phyloP scores from a whole-genome alignment of 2,888 invertebrate species.

The Scaptomyza reducta region DNA sequence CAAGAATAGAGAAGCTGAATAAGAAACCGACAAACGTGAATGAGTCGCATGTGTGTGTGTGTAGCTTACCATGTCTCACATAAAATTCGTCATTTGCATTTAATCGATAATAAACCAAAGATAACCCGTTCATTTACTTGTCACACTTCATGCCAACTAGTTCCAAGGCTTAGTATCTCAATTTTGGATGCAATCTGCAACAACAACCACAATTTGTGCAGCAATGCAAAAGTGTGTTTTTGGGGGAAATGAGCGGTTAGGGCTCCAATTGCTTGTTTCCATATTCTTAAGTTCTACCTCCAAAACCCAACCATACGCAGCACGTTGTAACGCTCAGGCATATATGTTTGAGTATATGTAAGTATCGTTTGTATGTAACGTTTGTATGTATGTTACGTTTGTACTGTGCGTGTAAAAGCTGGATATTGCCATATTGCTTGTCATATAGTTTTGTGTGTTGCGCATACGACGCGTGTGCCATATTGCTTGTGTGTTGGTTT shows the following conservation, averaged over 20 bases:
- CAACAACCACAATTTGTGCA: constrained; percentile 1
- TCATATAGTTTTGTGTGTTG: constrained; percentile 39
- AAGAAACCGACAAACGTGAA: too few relatives aligned
- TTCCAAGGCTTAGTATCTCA: not conserved
- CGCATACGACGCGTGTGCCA: constrained; percentile 49
- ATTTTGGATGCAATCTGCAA: constrained; percentile 10
- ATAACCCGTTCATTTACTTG: not conserved
- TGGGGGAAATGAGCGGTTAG: constrained; percentile 11
- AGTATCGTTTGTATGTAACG: too few relatives aligned
- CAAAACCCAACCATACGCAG: not conserved
- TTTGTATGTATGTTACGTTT: not conserved
- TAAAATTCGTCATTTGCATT: not conserved
- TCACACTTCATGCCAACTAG: not conserved
- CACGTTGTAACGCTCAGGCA: not conserved
- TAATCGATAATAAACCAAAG: not conserved
- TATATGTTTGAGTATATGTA: too few relatives aligned
- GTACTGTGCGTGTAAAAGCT: constrained; percentile 39
- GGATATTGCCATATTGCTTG: constrained; percentile 57
- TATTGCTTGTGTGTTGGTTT: constrained; percentile 19
- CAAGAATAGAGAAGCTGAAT: too few relatives aligned
- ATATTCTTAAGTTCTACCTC: not conserved
- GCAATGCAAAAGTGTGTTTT: constrained; percentile 11
- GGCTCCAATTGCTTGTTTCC: constrained; percentile 17
- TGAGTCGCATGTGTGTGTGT: too few relatives aligned
- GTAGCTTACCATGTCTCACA: too few relatives aligned